phyloP scores from a whole-genome alignment of 2,888 invertebrate genomes.

The Drosophila falleni region DNA sequence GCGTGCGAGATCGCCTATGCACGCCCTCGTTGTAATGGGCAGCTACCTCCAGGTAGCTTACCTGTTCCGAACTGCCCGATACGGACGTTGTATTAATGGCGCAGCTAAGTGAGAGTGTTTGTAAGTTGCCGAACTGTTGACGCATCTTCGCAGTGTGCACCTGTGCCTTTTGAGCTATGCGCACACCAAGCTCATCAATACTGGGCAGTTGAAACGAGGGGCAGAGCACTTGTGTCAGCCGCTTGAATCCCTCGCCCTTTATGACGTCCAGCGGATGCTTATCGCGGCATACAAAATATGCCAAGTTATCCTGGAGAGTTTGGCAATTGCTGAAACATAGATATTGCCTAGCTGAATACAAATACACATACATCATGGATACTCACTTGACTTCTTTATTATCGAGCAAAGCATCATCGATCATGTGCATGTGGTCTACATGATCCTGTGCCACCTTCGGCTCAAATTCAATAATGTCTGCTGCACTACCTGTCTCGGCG shows the following conservation, averaged over 20 bases:
- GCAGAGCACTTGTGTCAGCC: constrained; percentile 32
- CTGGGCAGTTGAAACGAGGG: constrained; percentile 45
- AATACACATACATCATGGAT: not conserved
- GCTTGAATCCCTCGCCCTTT: constrained; percentile 52
- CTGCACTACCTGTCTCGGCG: constrained; percentile 46
- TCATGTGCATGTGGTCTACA: constrained; percentile 25
- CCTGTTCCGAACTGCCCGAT: not conserved
- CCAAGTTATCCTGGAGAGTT: constrained; percentile 27
- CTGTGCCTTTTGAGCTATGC: constrained; percentile 38
- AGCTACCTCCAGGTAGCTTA: constrained; percentile 42
- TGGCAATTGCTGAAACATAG: constrained; percentile 24
- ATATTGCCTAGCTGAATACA: not conserved
- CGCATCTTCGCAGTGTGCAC: constrained; percentile 28
- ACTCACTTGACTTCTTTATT: constrained; percentile 18
- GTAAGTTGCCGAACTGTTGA: constrained; percentile 19
- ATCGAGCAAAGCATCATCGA: constrained; percentile 20
- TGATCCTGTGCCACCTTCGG: constrained; percentile 45
- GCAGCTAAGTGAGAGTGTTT: constrained; percentile 52
- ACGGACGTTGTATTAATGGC: constrained; percentile 17
- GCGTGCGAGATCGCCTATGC: constrained; percentile 31
- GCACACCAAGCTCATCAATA: constrained; percentile 25
- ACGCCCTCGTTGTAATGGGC: constrained; percentile 50
- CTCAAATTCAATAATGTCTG: constrained; percentile 62
- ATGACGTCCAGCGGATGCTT: constrained; percentile 44
- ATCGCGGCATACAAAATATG: constrained; percentile 59